Conservation (phyloP, 2,113 vertebrate species). For the Aphyosemion australe region DNA sequence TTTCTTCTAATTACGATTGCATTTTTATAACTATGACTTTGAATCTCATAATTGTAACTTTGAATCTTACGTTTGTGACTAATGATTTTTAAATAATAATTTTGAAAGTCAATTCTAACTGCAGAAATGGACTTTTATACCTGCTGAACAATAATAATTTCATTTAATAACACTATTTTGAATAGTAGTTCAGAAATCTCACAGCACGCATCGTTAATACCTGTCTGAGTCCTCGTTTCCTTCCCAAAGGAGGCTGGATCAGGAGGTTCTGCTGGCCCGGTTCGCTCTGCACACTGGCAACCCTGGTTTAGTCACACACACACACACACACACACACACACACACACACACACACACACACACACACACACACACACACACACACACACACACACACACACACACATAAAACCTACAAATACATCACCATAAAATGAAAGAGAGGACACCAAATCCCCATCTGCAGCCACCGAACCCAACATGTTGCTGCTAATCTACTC, state of each 20-base stretch:
- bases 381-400: constrained; percentile 3
- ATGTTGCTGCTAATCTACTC: constrained; percentile 49
- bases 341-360: constrained; percentile 1
- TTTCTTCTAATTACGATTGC: too few relatives aligned
- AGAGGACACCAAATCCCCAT: neutral
- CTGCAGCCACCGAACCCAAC: neutral
- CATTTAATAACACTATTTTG: too few relatives aligned
- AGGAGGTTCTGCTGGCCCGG: constrained; percentile 96
- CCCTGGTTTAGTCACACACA: constrained; percentile 78
- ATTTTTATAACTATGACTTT: too few relatives aligned
- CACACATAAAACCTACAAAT: neutral
- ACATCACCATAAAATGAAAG: constrained; percentile 1
- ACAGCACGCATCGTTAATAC: constrained; percentile 63
- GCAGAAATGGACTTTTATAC: too few relatives aligned
- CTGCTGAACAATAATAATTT: too few relatives aligned
- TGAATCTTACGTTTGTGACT: too few relatives aligned
- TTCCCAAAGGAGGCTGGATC: constrained; percentile 90
- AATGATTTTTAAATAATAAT: too few relatives aligned
- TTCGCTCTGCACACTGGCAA: constrained; percentile 97
- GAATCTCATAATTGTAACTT: too few relatives aligned
- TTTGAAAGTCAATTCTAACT: too few relatives aligned
- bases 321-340: constrained; percentile 5
- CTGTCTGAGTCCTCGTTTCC: constrained; percentile 95
- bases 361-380: constrained; percentile 2
- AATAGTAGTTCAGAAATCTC: too few relatives aligned